Evolutionary conservation across 2,888 invertebrate species (phyloP), one percentile per base, ranked within the genome.

Genomic region (Graphium colonna): DNA sequence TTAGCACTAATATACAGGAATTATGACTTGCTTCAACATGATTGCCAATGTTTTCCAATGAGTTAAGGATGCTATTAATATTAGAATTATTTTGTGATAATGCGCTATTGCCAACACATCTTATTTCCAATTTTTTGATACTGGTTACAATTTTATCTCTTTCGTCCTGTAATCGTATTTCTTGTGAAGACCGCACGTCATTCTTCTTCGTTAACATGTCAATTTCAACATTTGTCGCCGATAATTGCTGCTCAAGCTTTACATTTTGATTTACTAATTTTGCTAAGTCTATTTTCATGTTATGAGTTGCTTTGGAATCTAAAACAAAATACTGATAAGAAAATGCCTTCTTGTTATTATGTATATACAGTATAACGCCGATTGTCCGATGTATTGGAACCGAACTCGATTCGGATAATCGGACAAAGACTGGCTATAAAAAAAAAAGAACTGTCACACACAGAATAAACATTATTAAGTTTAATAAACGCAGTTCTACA

Each of bases 261-360:
- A 62, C 46, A 48, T 84, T 82, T 46, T 74, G 66, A 51, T 69
- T 73, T 60, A 81, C 71, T 39, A 87, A 66, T 60, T 77, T 75
- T 10, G 75, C 77, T 50, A 86, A 43, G 62, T 87, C 89, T 61
- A 78, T 73, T 71, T 79, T 82, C 70, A 89, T 83, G 57, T 88
- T 82, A 63, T 86, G 88, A n/a, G 82, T 78, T 53, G 86, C 82
- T 66, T 71, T 83, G 0, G 88, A 85, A 62, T 88, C 89, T 89
- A 57, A 50, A 73, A 67, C 50, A 60, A 51, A 45, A 21, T n/a
- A n/a, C n/a, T n/a, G n/a, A n/a, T n/a, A n/a, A n/a, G n/a, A n/a
- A n/a, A n/a, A n/a, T n/a, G n/a, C n/a, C n/a, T n/a, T n/a, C n/a
- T n/a, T n/a, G n/a, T n/a, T n/a, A n/a, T n/a, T n/a, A n/a, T n/a